Evolutionary conservation across 2,113 vertebrate genomes (phyloP).

Genomic region (Gasterosteus aculeatus): DNA sequence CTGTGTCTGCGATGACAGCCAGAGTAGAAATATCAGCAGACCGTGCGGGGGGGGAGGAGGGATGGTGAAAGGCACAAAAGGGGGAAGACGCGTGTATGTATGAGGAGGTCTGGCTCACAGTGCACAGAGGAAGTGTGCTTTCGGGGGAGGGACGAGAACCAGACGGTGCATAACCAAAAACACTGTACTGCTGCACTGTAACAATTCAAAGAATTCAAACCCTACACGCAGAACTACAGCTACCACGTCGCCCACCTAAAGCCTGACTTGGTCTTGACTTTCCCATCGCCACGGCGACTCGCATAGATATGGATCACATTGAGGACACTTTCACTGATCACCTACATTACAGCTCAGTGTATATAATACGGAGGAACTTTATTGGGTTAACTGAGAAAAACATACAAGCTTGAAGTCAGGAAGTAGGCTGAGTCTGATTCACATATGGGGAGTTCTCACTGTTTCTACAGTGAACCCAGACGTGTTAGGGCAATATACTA

Average conservation of each 20-base stretch:
- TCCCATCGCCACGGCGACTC: not conserved
- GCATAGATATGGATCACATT: too few relatives aligned
- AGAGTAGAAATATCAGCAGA: constrained; percentile 36
- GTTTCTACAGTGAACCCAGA: too few relatives aligned
- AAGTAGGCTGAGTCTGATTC: not conserved
- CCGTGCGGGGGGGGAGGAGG: not conserved
- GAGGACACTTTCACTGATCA: not conserved
- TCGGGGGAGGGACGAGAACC: constrained; percentile 21
- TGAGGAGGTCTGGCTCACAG: constrained; percentile 43
- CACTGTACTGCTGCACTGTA: not conserved
- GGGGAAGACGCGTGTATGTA: constrained; percentile 36
- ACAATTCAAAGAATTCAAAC: not conserved
- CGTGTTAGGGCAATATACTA: not conserved
- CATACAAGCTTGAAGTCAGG: not conserved
- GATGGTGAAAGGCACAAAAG: constrained; percentile 30
- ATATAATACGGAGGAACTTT: not conserved
- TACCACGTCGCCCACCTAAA: fast-evolving
- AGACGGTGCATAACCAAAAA: not conserved
- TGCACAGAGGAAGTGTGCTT: constrained; percentile 24
- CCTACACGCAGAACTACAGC: not conserved
- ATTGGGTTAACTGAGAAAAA: not conserved
- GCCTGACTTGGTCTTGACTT: not conserved
- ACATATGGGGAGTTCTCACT: not conserved
- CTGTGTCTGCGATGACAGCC: constrained; percentile 3
- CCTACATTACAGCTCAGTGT: not conserved